Base-by-base conservation (phyloP, 2,888 invertebrate genomes). In the Nemotelus pantherinus region DNA sequence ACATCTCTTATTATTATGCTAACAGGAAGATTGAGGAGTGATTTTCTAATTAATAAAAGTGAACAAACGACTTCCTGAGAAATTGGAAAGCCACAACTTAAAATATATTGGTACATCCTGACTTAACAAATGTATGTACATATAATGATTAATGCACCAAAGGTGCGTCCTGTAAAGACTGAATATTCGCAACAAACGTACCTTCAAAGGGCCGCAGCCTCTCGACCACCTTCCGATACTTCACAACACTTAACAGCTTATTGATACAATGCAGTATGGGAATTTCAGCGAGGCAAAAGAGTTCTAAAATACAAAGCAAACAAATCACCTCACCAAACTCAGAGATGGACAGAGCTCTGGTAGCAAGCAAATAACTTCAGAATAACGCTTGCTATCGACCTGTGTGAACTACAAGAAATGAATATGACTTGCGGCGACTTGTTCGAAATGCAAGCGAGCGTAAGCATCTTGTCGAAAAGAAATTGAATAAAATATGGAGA, bases 201-300 rank as follows among this genome's bases (percentile, higher is more conserved):
- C 71, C 71, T 43, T 71, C 57, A 71, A 53, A 50, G 53, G 45
- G 44, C 50, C 25, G 44, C n/a, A 65, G 65, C 65, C 65, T 9
- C 47, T n/a, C 41, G 45, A 45, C 47, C 47, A 45, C n/a, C 3
- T 5, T 65, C 47, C 44, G 45, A 45, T 43, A 45, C 47, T 65
- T 47, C 44, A 39, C 10, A 65, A 47, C 65, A 44, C 47, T 47
- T 47, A 43, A 47, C 10, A 47, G n/a, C 65, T 45, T 65, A 9
- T 9, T n/a, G 65, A 25, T 25, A 41, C n/a, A 47, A 65, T 65
- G 47, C 43, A 63, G 47, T 65, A 41, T 25, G 65, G 5, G n/a
- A 65, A 44, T 9, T 47, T 25, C 25, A 25, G 25, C 25, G 25
- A 25, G 45, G 44, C 65, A 1, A 65, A 65, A 41, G 41, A 65